These are phyloP conservation scores for Poecilia latipinna DNA, from an alignment of 2,113 vertebrate genomes.

Conservation along the genomic window DNA sequence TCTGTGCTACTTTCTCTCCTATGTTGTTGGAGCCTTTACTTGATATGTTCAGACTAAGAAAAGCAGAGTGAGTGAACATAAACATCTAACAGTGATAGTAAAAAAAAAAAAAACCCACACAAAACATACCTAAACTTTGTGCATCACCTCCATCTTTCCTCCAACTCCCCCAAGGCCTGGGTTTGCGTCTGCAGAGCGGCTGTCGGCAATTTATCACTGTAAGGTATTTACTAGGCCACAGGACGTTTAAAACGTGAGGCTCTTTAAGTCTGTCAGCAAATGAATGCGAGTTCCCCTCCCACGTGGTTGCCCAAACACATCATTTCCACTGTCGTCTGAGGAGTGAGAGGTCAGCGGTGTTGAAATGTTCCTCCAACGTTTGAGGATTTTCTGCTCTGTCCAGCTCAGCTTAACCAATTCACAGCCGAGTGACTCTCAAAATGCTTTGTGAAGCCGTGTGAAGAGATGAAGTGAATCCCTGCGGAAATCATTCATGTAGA, in stretches of 20 bases:
- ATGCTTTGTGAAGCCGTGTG: too few species aligned
- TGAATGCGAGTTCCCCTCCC: constrained; percentile 24
- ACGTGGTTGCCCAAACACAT: constrained; percentile 27
- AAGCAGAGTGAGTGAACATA: constrained; percentile 2
- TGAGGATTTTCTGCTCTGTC: background rate
- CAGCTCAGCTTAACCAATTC: too few species aligned
- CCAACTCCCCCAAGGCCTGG: constrained; percentile 34
- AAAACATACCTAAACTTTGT: constrained; percentile 19
- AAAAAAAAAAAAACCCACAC: background rate
- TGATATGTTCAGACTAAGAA: constrained; percentile 18
- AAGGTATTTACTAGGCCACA: constrained; percentile 75
- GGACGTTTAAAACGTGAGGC: constrained; percentile 75
- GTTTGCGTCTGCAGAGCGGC: constrained; percentile 51
- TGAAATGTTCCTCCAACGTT: background rate
- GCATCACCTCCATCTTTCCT: constrained; percentile 2
- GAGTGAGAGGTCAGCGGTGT: constrained; percentile 11
- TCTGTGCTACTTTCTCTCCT: constrained; percentile 47
- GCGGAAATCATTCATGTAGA: background rate
- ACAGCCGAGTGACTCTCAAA: too few species aligned
- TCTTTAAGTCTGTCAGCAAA: constrained; percentile 52
- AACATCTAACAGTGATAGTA: constrained; percentile 7
- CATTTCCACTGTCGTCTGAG: constrained; percentile 1
- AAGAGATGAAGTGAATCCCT: background rate
- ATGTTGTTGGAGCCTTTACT: constrained; percentile 18
- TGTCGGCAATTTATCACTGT: constrained; percentile 70